Base-by-base conservation (phyloP, 2,113 vertebrate species). In the Lethenteron reissneri region DNA sequence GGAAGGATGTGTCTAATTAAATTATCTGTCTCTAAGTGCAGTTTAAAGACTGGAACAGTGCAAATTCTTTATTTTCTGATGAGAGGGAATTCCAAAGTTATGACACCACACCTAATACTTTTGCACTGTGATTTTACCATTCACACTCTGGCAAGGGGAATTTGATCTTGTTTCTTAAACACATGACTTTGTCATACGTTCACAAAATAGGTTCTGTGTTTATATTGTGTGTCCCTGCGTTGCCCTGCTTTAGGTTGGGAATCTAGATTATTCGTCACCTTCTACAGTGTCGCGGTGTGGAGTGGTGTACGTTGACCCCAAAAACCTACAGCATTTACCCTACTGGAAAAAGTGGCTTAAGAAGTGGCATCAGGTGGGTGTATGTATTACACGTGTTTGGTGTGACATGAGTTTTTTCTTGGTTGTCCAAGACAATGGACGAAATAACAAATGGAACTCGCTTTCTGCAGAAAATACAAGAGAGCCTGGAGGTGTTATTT, bases 261-360 rank as follows among this genome's bases (percentile, higher is more conserved):
- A 99, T 75, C 79, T 99, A 71, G 90, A 92, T 72, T 89, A 92
- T 58, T 92, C 94, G 15, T 97, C 94, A 13, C 91, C 94, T 71
- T 90, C 92, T 10, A 97, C 91, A 0, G 92, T 99, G 25, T 97
- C 91, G 14, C 88, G 92, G 57, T 96, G 94, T 71, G 94, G 91
- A 64, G 95, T 99, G 89, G 92, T 99, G 59, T 96, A 85, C 76
- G 87, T 99, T 74, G 94, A 99, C 75, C 92, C 94, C 41, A 92
- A 96, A 81, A 95, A 97, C 72, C 78, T 97, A 75, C 83, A 81
- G 72, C 97, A 88, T 41, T 74, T 78, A 2, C 90, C 94, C 2
- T 95, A 81, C 80, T 99, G 91, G 92, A 80, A 86, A 72, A 95
- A 83, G 74, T 99, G 94, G 94, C 60, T 86, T 14, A 81, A 76